Evolutionary conservation across 2,888 invertebrate genomes (phyloP).

Genomic region (Sinotaia quadrata): DNA sequence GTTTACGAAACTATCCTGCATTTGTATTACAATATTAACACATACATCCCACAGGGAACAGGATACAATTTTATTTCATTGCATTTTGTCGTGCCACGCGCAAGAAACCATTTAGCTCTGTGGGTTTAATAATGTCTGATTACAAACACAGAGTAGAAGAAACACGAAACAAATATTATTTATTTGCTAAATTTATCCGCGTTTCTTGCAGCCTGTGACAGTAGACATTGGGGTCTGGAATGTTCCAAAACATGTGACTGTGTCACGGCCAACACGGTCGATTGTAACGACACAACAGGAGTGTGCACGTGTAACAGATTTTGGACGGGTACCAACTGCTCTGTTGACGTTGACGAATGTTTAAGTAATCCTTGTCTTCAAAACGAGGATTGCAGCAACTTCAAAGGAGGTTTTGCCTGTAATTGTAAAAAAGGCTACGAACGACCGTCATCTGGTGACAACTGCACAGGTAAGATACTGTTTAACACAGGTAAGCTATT

Average conservation of each 20-base stretch:
- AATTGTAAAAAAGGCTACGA: slow-evolving; percentile 14
- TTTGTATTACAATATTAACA: too few relatives aligned
- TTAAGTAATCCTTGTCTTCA: not conserved
- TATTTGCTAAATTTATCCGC: too few relatives aligned
- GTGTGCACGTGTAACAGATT: slow-evolving; percentile 28
- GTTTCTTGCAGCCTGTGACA: slow-evolving; percentile 27
- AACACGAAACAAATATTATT: too few relatives aligned
- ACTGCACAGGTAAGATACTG: slow-evolving; percentile 23
- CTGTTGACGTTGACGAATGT: slow-evolving; percentile 30
- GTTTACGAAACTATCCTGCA: too few relatives aligned
- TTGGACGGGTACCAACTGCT: slow-evolving; percentile 32
- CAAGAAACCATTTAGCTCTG: too few relatives aligned
- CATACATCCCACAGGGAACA: too few relatives aligned
- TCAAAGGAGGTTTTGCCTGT: slow-evolving; percentile 4
- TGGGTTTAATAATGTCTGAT: too few relatives aligned
- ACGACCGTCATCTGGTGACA: not conserved
- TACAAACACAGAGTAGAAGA: too few relatives aligned
- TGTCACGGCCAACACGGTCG: slow-evolving; percentile 22
- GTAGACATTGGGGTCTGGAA: slow-evolving; percentile 26
- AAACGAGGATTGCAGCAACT: not conserved
- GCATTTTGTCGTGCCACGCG: too few relatives aligned
- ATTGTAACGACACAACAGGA: slow-evolving; percentile 26
- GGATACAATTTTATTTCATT: too few relatives aligned
- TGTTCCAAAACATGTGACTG: slow-evolving; percentile 28
- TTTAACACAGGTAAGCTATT: too few relatives aligned